phyloP scores from a whole-genome alignment of 2,888 invertebrate genomes.

The Apamea anceps region DNA sequence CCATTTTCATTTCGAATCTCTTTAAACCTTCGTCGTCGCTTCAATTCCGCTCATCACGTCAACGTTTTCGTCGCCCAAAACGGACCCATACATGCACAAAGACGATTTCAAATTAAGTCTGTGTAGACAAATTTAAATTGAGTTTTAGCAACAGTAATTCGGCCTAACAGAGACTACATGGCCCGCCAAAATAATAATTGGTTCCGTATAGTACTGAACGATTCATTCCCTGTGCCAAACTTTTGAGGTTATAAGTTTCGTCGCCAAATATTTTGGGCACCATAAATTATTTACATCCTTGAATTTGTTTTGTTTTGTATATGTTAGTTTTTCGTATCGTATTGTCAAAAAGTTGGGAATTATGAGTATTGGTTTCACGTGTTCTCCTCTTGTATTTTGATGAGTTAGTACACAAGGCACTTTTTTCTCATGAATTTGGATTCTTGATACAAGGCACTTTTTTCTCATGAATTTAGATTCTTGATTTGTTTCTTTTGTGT shows the following conservation, averaged over 20 bases:
- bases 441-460: background rate
- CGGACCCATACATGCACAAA: conserved; percentile 60
- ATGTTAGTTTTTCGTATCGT: conserved; percentile 9
- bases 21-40: background rate
- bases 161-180: conserved; percentile 72
- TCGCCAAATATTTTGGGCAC: conserved; percentile 57
- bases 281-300: conserved; percentile 49
- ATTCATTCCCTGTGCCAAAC: conserved; percentile 58
- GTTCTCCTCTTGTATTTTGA: background rate
- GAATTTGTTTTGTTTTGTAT: conserved; percentile 44
- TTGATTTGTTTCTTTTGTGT: background rate
- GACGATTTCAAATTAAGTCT: conserved; percentile 74
- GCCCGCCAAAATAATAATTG: conserved; percentile 85
- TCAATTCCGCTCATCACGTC: conserved; percentile 10
- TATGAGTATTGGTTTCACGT: conserved; percentile 34
- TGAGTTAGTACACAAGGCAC: background rate
- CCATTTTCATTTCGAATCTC: conserved; percentile 6
- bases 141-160: conserved; percentile 84
- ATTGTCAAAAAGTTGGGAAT: conserved; percentile 46
- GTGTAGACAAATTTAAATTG: conserved; percentile 85
- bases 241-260: conserved; percentile 51
- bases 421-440: background rate
- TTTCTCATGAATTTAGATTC: background rate
- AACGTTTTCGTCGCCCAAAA: conserved; percentile 54
- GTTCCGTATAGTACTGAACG: conserved; percentile 67